These are phyloP conservation scores for Hoplostethus atlanticus DNA, from an alignment of 2,797 vertebrate genomes.

Conservation along the genomic window DNA sequence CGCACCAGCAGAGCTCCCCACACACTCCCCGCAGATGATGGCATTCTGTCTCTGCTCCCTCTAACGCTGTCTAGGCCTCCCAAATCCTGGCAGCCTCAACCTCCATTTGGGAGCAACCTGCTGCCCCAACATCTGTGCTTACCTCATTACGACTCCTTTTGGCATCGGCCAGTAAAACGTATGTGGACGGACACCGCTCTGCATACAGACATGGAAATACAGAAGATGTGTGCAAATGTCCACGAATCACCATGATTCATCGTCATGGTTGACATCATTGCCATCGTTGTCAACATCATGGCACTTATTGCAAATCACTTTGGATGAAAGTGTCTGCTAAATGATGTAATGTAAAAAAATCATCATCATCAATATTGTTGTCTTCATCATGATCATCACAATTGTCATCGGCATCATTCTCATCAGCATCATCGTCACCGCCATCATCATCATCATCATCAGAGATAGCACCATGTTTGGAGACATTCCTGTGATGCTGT, in stretches of 20 bases:
- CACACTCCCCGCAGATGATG: conserved; percentile 52
- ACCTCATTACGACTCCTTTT: conserved; percentile 31
- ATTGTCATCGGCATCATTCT: not conserved
- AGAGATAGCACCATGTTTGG: conserved; percentile 9
- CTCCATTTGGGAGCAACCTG: conserved; percentile 50
- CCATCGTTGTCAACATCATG: not conserved
- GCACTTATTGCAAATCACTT: too few species aligned
- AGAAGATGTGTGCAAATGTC: conserved; percentile 3
- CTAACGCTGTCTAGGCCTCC: conserved; percentile 63
- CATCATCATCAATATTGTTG: conserved; percentile 8
- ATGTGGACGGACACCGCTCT: conserved; percentile 29
- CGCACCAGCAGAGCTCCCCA: conserved; percentile 56
- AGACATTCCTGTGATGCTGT: not conserved
- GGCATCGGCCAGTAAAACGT: conserved; percentile 24
- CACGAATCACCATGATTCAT: not conserved
- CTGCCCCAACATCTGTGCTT: conserved; percentile 70
- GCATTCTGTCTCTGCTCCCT: conserved; percentile 57
- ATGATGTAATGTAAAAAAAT: too few species aligned
- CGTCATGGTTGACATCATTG: not conserved
- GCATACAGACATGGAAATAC: not conserved
- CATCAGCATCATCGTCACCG: not conserved
- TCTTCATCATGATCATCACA: not conserved
- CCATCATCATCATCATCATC: conserved; percentile 28
- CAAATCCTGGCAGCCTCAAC: conserved; percentile 59
- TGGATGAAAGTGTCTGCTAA: too few species aligned